phyloP scores from a whole-genome alignment of 2,797 vertebrate genomes.

The Okamejei kenojei region DNA sequence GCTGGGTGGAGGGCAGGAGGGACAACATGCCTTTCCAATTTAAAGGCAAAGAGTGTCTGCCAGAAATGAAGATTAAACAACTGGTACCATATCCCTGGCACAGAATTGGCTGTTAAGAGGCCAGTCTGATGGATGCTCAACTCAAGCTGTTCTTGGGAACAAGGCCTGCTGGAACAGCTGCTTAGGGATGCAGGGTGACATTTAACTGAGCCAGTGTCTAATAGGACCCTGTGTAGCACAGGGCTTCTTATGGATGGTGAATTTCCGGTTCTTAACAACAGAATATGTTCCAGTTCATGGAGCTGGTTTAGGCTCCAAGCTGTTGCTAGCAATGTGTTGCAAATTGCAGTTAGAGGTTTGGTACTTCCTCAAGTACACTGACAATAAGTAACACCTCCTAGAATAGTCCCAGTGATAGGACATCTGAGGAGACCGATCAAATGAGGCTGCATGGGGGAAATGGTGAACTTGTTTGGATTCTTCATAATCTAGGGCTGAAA shows the following conservation, averaged over 20 bases:
- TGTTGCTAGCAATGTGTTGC: background rate
- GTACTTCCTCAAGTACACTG: background rate
- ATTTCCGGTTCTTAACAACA: background rate
- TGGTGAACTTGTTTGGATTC: no score
- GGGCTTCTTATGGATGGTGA: background rate
- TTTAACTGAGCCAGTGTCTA: background rate
- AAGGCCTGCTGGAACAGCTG: background rate
- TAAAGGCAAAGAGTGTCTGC: background rate
- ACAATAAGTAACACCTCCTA: background rate
- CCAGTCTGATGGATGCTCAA: background rate
- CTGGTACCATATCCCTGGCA: background rate
- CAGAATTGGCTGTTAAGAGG: background rate
- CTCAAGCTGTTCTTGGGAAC: conserved; percentile 29
- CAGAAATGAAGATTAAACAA: background rate
- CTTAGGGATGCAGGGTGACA: background rate
- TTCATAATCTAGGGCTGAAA: no score
- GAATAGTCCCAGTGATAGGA: no score
- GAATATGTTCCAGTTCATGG: background rate
- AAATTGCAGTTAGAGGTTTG: background rate
- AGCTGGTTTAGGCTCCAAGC: background rate
- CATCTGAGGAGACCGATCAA: no score
- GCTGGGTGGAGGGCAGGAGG: background rate
- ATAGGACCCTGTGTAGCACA: background rate
- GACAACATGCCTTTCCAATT: background rate
- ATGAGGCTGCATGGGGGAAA: no score